Conservation (phyloP, 2,888 invertebrate genomes). For the Drepanosiphum platanoidis region DNA sequence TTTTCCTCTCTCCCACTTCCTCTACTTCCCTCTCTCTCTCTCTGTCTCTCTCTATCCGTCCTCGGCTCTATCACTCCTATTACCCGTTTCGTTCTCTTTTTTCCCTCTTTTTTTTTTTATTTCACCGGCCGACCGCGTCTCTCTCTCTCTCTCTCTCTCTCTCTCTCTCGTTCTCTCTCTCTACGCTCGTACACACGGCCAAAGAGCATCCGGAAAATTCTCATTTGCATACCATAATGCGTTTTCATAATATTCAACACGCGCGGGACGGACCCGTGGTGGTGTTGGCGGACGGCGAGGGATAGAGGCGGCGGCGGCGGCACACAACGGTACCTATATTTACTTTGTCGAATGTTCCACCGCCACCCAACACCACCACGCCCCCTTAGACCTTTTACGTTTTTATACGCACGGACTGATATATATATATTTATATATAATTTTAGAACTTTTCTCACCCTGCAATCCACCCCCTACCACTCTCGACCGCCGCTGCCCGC, state of each 20-base stretch:
- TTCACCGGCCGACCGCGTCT: neutral
- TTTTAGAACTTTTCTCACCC: constrained; percentile 13
- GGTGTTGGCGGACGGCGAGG: neutral
- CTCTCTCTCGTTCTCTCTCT: neutral
- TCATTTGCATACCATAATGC: constrained; percentile 61
- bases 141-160: no score
- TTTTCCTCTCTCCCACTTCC: neutral
- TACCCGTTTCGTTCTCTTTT: neutral
- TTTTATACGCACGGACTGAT: constrained; percentile 17
- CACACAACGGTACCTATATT: constrained; percentile 6
- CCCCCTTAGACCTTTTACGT: neutral
- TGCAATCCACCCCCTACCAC: neutral
- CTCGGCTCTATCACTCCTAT: neutral
- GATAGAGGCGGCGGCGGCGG: neutral
- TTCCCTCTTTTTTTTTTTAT: neutral
- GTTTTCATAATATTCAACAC: constrained; percentile 52
- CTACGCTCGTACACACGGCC: neutral
- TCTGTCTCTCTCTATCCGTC: neutral
- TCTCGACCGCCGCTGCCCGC: no score
- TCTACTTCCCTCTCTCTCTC: neutral
- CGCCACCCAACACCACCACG: no score
- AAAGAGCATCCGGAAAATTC: constrained; percentile 46
- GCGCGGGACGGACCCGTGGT: neutral
- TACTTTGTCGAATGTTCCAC: constrained; percentile 15
- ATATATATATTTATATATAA: no score